Base-by-base conservation (phyloP, 1,140 invertebrate genomes). In the Odontomachus brunneus region DNA sequence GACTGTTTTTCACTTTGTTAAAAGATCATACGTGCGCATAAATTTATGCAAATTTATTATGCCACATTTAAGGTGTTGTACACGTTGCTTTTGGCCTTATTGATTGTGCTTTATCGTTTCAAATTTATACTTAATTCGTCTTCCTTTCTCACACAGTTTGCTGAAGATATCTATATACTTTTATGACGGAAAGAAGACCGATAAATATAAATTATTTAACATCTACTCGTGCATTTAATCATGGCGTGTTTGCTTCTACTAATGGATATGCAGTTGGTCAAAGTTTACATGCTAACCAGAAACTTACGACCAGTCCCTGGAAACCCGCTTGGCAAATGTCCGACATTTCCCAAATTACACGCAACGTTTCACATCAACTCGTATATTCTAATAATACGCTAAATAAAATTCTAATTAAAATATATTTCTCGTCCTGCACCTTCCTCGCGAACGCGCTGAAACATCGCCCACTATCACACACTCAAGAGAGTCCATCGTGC, bases 201-300 rank as follows among this genome's bases (percentile, higher is more conserved):
- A 78, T 78, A 57, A 78, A 67, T 67, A 69, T 22, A n/a, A 57
- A 80, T 69, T 80, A 80, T 69, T 80, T 71, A 80, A 69, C 38
- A 57, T 69, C 57, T 48, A 69, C n/a, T 38, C 14, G 15, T 67
- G 19, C 51, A 57, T 80, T n/a, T 57, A 80, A 80, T 80, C 22
- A 80, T 48, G 4, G 17, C 51, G 19, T 44, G 17, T 19, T 57
- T 80, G 22, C 75, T 80, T 14, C 29, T 69, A 26, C 17, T 78
- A 78, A 80, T 80, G 51, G 65, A 71, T 57, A 67, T n/a, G 33
- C 51, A 57, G 65, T 59, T 69, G 75, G 12, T 80, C 75, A 57
- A 69, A 69, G 63, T 80, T 69, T 69, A 78, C 63, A 69, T 57
- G 51, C 65, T 57, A 80, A 78, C 51, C n/a, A 22, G 51, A 1